phyloP scores from a whole-genome alignment of 1,140 invertebrate genomes.

The Drosophila bocqueti region DNA sequence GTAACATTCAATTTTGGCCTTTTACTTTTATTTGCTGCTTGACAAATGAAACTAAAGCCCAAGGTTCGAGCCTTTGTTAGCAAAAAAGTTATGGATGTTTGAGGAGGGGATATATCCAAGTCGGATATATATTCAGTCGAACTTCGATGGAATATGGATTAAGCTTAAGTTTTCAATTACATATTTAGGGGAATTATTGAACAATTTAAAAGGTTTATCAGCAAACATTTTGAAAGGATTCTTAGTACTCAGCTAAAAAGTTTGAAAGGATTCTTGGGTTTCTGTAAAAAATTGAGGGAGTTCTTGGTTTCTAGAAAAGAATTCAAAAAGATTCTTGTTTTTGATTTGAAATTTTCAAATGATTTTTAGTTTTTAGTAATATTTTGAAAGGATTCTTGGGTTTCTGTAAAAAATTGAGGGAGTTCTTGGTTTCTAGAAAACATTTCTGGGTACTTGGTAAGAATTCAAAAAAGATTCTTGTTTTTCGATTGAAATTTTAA shows the following conservation, averaged over 20 bases:
- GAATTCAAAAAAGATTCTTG: too few species aligned
- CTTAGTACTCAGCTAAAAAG: not conserved
- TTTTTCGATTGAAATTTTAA: not conserved
- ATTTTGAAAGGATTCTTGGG: not conserved
- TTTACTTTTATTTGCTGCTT: constrained; percentile 82
- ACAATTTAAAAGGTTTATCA: not conserved
- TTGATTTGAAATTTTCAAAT: not conserved
- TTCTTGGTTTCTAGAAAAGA: not conserved
- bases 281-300: too few species aligned
- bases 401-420: not conserved
- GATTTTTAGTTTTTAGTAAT: too few species aligned
- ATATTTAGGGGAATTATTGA: not conserved
- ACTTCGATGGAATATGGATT: not conserved
- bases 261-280: not conserved
- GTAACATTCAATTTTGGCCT: constrained; percentile 54
- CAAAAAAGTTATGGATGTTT: constrained; percentile 7
- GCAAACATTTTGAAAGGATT: not conserved
- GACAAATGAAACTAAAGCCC: constrained; percentile 85
- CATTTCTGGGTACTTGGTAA: not conserved
- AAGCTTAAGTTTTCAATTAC: not conserved
- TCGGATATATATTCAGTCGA: not conserved
- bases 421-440: not conserved
- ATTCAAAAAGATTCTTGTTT: too few species aligned
- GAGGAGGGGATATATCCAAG: not conserved
- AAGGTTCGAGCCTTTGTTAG: constrained; percentile 20